A percentile compares a stretch with the other conserved stretches of the same genome.
Evolutionary conservation across 2,888 invertebrate genomes (phyloP).

Genomic region (Caenorhabditis drosophilae): DNA sequence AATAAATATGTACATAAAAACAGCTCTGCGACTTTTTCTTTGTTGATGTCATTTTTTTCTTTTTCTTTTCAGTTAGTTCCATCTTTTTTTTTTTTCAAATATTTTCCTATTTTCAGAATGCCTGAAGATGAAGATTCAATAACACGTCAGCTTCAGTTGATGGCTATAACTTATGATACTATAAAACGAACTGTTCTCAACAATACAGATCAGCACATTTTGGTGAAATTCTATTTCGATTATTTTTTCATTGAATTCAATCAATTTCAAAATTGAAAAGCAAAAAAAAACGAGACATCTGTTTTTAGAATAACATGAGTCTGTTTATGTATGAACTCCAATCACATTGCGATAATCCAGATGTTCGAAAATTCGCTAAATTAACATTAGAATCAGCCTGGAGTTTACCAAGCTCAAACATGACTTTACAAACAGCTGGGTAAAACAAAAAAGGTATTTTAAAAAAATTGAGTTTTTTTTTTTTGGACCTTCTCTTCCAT

Average conservation of each 20-base stretch:
- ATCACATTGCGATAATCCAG: conserved; percentile 21
- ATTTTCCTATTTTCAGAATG: not conserved
- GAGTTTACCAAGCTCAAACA: conserved; percentile 7
- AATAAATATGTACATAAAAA: too few relatives aligned
- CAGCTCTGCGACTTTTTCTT: too few relatives aligned
- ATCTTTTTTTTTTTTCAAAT: not conserved
- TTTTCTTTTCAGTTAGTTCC: not conserved
- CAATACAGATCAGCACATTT: not conserved
- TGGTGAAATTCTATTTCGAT: not conserved
- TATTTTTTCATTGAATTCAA: not conserved
- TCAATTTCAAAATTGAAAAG: not conserved
- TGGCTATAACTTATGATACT: not conserved
- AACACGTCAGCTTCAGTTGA: not conserved
- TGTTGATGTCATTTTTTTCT: too few relatives aligned
- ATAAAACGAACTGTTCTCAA: not conserved
- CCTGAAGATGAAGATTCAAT: not conserved
- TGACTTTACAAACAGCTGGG: conserved; percentile 1
- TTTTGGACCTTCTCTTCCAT: conserved; percentile 8
- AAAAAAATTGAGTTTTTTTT: not conserved
- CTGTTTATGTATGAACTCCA: not conserved
- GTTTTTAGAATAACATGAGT: not conserved
- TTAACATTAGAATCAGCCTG: conserved; percentile 7
- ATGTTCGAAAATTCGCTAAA: conserved; percentile 21
- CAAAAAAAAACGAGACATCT: too few relatives aligned
- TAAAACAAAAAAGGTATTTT: not conserved